A percentile compares a stretch with the other conserved stretches of the same genome.
Conservation (phyloP, 2,113 vertebrate genomes). For the Toxostoma redivivum region DNA sequence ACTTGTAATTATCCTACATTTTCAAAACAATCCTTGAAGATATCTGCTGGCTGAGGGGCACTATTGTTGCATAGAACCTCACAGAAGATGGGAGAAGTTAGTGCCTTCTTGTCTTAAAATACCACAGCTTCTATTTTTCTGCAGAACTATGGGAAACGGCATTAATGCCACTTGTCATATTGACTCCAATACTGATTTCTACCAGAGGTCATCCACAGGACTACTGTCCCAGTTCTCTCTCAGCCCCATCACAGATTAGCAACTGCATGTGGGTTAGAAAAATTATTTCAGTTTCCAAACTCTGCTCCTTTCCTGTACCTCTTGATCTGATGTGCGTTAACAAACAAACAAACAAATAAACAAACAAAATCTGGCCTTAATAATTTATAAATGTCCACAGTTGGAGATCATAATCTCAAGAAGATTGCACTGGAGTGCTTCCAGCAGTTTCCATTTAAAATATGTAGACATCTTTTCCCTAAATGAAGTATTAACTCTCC, state of each 20-base stretch:
- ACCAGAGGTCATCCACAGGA: not conserved
- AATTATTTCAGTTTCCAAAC: not conserved
- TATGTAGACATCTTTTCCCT: not conserved
- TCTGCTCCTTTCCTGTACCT: not conserved
- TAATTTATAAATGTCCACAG: not conserved
- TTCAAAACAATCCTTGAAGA: not conserved
- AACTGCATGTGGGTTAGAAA: not conserved
- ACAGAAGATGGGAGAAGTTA: not conserved
- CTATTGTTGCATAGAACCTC: not conserved
- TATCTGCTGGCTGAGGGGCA: not conserved
- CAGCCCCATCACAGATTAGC: not conserved
- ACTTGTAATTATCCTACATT: not conserved
- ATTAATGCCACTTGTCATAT: not conserved
- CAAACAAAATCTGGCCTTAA: not conserved
- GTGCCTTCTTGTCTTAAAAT: not conserved
- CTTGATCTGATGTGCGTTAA: not conserved
- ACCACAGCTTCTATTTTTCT: not conserved
- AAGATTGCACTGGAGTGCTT: not conserved
- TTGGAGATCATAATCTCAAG: not conserved
- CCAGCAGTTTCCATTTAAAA: not conserved
- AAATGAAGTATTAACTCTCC: not conserved
- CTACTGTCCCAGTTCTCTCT: not conserved
- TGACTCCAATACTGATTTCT: not conserved
- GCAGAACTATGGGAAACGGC: not conserved
- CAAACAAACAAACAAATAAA: not conserved